These are phyloP conservation scores for Bombus soroeensis DNA, from an alignment of 1,140 invertebrate genomes.

Conservation along the genomic window DNA sequence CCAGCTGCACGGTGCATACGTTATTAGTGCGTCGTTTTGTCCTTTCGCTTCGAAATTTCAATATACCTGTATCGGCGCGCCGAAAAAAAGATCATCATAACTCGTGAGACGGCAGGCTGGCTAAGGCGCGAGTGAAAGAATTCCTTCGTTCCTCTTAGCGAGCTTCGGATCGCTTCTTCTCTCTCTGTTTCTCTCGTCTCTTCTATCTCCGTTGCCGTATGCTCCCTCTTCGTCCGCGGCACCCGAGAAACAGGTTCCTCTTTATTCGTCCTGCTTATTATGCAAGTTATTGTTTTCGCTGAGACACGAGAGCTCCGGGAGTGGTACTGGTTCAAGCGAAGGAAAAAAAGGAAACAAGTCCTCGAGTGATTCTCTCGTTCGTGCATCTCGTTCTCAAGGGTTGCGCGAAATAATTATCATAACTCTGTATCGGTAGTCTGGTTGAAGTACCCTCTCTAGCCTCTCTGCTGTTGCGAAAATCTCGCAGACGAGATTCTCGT, in stretches of 20 bases:
- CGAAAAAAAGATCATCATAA: slow-evolving; percentile 48
- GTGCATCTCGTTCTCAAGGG: slow-evolving; percentile 42
- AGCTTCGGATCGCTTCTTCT: slow-evolving; percentile 6
- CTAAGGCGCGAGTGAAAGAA: slow-evolving; percentile 22
- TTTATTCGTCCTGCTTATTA: slow-evolving; percentile 64
- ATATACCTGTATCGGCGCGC: slow-evolving; percentile 32
- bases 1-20: slow-evolving; percentile 68
- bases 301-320: slow-evolving; percentile 56
- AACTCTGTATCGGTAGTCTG: slow-evolving; percentile 41
- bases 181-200: slow-evolving; percentile 2
- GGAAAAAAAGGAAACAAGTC: slow-evolving; percentile 48
- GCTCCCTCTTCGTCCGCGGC: background rate
- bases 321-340: slow-evolving; percentile 49
- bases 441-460: slow-evolving; percentile 12
- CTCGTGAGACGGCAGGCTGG: slow-evolving; percentile 23
- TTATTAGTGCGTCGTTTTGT: slow-evolving; percentile 60
- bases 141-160: slow-evolving; percentile 38
- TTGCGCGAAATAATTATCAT: slow-evolving; percentile 53
- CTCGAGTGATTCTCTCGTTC: slow-evolving; percentile 47
- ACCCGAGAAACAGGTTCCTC: slow-evolving; percentile 65
- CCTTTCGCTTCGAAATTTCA: slow-evolving; percentile 38
- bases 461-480: slow-evolving; percentile 21
- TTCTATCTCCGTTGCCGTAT: slow-evolving; percentile 18
- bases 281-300: slow-evolving; percentile 70
- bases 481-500: slow-evolving; percentile 9